Base-by-base conservation (phyloP, 1,140 invertebrate genomes). In the Probaryconus sp. region DNA sequence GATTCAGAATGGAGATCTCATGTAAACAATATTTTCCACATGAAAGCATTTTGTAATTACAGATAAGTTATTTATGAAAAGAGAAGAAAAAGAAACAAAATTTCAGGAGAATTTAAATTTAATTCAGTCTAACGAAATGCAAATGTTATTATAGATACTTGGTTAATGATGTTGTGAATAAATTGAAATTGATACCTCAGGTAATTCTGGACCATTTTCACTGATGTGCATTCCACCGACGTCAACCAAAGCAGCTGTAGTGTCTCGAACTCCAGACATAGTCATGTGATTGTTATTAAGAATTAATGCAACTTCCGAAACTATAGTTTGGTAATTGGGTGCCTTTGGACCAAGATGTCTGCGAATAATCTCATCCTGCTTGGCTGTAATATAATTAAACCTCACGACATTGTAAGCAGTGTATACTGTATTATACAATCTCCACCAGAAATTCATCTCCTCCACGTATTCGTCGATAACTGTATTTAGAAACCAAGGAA, bases 211-310 rank as follows among this genome's bases (percentile, higher is more conserved):
- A 2, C 58, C 60, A 16, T 68, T 42, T 38, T 74, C 71, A 1
- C 43, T 45, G 79, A 90, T 83, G 71, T 90, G 89, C 2, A 89
- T 17, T 1, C 91, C 91, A 4, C 90, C 91, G 5, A 92, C 89
- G 81, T 92, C 90, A 0, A 92, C 81, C 60, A 92, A 82, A 20
- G 80, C 80, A 3, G 83, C 80, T 18, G 79, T 58, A 3, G 78
- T 65, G 0, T 89, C 88, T 28, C 85, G 84, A 0, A 89, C 79
- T 2, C 85, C 84, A 60, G 87, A 89, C 2, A 91, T 40, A 1
- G 85, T 79, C 40, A 89, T 88, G 81, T 92, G 89, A n/a, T 86
- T 85, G 79, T 92, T 92, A 0, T 88, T 79, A 5, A 92, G 74
- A 6, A 91, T 61, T 24, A 92, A 68, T 20, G 88, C 88, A 3